Conservation (phyloP, 2,888 invertebrate species). For the Schrankia costaestrigalis region DNA sequence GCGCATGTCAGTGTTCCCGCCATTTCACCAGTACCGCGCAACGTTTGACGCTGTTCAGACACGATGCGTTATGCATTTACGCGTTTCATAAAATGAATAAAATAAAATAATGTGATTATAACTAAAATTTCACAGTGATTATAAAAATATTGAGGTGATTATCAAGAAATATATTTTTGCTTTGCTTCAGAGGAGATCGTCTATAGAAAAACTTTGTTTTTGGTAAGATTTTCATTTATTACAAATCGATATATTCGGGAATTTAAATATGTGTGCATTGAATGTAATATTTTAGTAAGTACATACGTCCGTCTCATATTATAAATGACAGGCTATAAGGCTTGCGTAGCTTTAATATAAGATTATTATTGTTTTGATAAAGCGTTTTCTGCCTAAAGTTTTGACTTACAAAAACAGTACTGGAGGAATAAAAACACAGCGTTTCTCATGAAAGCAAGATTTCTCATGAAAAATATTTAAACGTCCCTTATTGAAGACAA, state of each 20-base stretch:
- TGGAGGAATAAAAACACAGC: too few relatives aligned
- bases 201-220: slow-evolving; percentile 24
- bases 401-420: too few relatives aligned
- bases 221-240: slow-evolving; percentile 36
- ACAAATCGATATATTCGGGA: slow-evolving; percentile 42
- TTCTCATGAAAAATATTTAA: too few relatives aligned
- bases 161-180: neutral
- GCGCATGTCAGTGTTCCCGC: slow-evolving; percentile 71
- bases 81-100: slow-evolving; percentile 29
- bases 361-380: too few relatives aligned
- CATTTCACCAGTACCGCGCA: slow-evolving; percentile 47
- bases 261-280: slow-evolving; percentile 29
- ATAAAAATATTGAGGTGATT: slow-evolving; percentile 2
- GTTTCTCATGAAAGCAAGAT: too few relatives aligned
- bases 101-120: slow-evolving; percentile 16
- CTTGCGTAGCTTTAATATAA: too few relatives aligned
- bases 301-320: slow-evolving; percentile 8
- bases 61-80: slow-evolving; percentile 24
- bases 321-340: too few relatives aligned
- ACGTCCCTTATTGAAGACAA: too few relatives aligned
- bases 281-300: slow-evolving; percentile 10
- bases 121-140: slow-evolving; percentile 19
- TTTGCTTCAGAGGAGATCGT: slow-evolving; percentile 1
- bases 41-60: slow-evolving; percentile 30
- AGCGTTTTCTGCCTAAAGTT: too few relatives aligned